Evolutionary conservation across 2,113 vertebrate species (phyloP).

Genomic region (Hemicordylus capensis): DNA sequence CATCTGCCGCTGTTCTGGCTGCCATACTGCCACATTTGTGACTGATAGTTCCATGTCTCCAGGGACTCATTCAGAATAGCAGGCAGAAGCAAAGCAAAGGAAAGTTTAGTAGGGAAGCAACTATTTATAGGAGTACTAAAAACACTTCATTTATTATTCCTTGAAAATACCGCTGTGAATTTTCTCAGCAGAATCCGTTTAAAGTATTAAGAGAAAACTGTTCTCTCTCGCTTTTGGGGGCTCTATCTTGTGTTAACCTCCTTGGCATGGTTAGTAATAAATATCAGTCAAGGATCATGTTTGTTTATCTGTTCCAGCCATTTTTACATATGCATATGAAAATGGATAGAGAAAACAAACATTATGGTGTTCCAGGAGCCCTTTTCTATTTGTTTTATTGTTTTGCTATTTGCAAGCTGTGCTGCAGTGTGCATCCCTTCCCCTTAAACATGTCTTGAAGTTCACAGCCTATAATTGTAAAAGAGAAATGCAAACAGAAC

Average conservation of each 20-base stretch:
- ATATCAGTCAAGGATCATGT: not conserved
- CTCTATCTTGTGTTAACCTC: not conserved
- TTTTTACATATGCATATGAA: not conserved
- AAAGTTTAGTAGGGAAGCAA: not conserved
- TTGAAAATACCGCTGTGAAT: not conserved
- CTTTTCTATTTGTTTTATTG: not conserved
- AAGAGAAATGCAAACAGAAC: not conserved
- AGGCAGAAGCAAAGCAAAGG: conserved; percentile 13
- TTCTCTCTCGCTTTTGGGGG: not conserved
- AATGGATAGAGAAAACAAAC: not conserved
- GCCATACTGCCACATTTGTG: not conserved
- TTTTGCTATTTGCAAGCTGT: not conserved
- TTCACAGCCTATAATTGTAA: not conserved
- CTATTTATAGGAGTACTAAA: conserved; percentile 16
- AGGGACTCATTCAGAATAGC: not conserved
- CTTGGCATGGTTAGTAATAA: not conserved
- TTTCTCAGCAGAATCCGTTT: conserved; percentile 12
- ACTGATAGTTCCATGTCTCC: not conserved
- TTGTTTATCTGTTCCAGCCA: not conserved
- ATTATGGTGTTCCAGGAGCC: not conserved
- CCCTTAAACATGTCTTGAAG: not conserved
- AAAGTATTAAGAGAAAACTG: not conserved
- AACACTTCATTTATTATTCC: conserved; percentile 4
- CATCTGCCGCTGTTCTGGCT: not conserved
- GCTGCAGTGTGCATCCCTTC: too few relatives aligned